These are phyloP conservation scores for Temnothorax nylanderi DNA, from an alignment of 1,140 invertebrate genomes.

Conservation along the genomic window DNA sequence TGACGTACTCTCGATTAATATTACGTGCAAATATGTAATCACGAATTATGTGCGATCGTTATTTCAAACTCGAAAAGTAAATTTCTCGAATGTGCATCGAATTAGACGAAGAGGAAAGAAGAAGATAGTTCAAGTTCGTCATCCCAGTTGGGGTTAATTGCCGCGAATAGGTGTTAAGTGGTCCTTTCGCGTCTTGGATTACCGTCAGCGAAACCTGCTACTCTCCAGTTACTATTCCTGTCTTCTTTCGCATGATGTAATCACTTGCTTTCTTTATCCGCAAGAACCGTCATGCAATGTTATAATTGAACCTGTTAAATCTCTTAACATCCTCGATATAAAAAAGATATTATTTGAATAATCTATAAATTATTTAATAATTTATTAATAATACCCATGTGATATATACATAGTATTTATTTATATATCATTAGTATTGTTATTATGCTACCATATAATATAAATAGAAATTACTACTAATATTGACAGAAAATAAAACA, in stretches of 20 bases:
- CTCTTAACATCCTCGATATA: neutral
- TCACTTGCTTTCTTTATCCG: neutral
- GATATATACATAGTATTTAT: neutral
- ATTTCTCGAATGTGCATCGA: constrained; percentile 5
- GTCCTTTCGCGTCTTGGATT: constrained; percentile 70
- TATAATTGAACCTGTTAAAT: neutral
- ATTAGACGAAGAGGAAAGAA: neutral
- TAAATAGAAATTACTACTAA: neutral
- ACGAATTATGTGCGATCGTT: neutral
- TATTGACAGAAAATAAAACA: neutral
- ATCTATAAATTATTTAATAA: neutral
- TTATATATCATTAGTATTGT: neutral
- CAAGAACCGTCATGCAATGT: neutral
- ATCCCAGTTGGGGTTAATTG: constrained; percentile 74
- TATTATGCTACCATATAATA: neutral
- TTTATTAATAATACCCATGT: neutral
- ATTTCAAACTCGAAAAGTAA: constrained; percentile 2
- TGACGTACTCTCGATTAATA: neutral
- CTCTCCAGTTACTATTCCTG: constrained; percentile 12
- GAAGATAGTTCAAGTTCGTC: constrained; percentile 74
- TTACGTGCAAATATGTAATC: neutral
- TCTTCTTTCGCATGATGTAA: neutral
- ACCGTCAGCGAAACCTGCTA: constrained; percentile 37
- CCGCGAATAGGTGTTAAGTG: constrained; percentile 76
- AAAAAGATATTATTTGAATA: neutral